Conservation (phyloP, 2,888 invertebrate genomes). For the Stenodera caucasica region DNA sequence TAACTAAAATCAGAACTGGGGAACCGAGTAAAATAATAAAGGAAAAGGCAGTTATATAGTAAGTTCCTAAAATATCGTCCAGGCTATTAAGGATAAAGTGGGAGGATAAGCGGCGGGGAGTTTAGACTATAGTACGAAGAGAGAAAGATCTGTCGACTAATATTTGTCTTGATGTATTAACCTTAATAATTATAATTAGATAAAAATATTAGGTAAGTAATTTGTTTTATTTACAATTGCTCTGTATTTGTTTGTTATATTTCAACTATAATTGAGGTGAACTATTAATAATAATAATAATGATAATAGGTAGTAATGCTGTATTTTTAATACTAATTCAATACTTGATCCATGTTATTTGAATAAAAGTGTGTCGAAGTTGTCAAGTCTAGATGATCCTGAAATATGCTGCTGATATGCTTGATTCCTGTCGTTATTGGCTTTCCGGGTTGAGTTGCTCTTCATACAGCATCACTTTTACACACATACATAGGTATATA, state of each 20-base stretch:
- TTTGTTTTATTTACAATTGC: constrained; percentile 5
- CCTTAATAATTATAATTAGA: no score
- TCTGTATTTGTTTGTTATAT: not conserved
- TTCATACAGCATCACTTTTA: constrained; percentile 23
- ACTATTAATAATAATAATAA: no score
- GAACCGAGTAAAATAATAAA: constrained; percentile 38
- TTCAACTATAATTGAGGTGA: not conserved
- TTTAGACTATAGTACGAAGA: not conserved
- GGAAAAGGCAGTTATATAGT: constrained; percentile 34
- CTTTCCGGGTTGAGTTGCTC: constrained; percentile 31
- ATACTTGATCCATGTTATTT: no score
- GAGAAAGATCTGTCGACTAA: not conserved
- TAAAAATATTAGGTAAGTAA: no score
- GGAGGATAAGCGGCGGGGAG: not conserved
- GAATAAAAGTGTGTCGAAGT: not conserved
- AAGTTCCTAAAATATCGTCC: constrained; percentile 39
- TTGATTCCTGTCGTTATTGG: constrained; percentile 28
- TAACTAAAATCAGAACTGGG: constrained; percentile 38
- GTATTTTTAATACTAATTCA: no score
- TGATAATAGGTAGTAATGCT: no score
- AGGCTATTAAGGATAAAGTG: not conserved
- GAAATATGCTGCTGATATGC: not conserved
- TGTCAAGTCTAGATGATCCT: not conserved
- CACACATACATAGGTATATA: constrained; percentile 21
- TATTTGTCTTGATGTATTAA: constrained; percentile 19